Percentiles rank a stretch among this genome's conserved stretches.
Evolutionary conservation across 2,888 invertebrate genomes (phyloP).

Genomic region (Ichneumoninae sp.): DNA sequence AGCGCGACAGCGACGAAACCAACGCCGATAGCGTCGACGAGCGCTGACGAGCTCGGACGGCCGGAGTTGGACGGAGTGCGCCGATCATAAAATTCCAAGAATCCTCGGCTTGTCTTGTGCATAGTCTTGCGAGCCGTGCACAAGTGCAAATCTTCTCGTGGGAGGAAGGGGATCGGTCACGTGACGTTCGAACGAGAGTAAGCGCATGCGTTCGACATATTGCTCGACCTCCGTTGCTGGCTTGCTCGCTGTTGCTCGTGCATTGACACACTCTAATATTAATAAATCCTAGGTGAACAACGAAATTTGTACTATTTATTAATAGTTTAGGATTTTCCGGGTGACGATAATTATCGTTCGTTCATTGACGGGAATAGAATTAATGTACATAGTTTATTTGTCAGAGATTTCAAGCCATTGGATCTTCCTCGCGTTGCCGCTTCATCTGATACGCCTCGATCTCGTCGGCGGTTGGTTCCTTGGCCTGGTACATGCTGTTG

Average conservation of each 20-base stretch:
- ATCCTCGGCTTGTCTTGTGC: conserved; percentile 51
- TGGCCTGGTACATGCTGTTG: conserved; percentile 94
- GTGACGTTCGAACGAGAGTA: conserved; percentile 12
- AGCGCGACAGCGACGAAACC: conserved; percentile 11
- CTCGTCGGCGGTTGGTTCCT: conserved; percentile 95
- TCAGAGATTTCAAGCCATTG: conserved; percentile 93
- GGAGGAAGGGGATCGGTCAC: conserved; percentile 35
- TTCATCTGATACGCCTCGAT: conserved; percentile 97
- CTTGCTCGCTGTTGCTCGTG: not conserved
- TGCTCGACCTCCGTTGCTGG: not conserved
- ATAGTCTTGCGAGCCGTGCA: conserved; percentile 11
- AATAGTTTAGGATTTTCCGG: not conserved
- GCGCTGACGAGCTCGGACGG: conserved; percentile 36
- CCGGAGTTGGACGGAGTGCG: conserved; percentile 46
- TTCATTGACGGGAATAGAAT: not conserved
- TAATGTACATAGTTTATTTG: conserved; percentile 42
- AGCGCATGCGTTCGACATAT: conserved; percentile 33
- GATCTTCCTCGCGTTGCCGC: conserved; percentile 93
- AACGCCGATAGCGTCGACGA: conserved; percentile 40
- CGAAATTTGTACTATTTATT: not conserved
- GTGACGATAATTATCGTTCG: not conserved
- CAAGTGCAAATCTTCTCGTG: conserved; percentile 30
- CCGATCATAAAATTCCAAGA: conserved; percentile 60
- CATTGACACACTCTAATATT: not conserved
- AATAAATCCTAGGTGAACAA: not conserved